Percentiles rank a stretch among this genome's conserved stretches.
These are phyloP conservation scores for Lophochroa leadbeateri DNA, from an alignment of 2,113 vertebrate genomes.

Conservation along the genomic window DNA sequence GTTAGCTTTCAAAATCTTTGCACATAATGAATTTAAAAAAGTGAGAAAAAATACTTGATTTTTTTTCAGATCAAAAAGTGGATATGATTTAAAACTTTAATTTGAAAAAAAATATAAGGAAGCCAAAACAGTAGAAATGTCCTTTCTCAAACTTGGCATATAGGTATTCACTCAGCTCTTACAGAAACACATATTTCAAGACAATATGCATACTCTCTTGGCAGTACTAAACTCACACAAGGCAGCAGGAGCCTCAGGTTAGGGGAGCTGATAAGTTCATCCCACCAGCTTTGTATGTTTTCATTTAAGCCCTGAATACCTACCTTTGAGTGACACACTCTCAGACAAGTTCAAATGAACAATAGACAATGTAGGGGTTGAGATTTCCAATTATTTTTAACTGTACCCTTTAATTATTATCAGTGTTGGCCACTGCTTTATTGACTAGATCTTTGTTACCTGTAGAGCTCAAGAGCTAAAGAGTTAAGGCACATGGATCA, in stretches of 20 bases:
- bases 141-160: background rate
- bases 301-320: background rate
- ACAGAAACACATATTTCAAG: background rate
- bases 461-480: background rate
- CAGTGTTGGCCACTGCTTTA: background rate
- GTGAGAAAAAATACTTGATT: background rate
- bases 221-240: background rate
- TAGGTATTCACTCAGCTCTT: background rate
- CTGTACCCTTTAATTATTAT: background rate
- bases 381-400: background rate
- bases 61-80: background rate
- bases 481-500: fast-evolving
- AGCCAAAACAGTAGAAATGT: background rate
- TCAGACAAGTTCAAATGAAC: background rate
- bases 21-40: background rate
- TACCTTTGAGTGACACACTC: background rate
- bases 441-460: background rate
- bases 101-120: background rate
- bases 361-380: background rate
- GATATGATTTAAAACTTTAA: background rate
- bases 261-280: background rate
- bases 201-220: background rate
- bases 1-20: no score
- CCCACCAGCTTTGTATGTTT: background rate
- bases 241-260: background rate